Evolutionary conservation across 2,888 invertebrate genomes (phyloP), one percentile per base, ranked within the genome.

Genomic region (Falcaria lacertinaria): DNA sequence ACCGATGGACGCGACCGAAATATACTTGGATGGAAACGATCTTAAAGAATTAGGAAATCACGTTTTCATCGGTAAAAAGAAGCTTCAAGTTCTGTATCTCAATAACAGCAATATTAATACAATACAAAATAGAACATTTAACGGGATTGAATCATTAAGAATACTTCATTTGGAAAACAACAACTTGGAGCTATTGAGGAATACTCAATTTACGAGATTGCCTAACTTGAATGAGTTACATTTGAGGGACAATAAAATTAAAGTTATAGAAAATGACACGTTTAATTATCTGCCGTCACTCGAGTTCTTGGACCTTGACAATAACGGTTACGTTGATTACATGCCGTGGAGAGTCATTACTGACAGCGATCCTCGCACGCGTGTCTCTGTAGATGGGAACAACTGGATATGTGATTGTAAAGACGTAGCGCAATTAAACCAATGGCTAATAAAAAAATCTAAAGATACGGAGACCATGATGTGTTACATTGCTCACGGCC

Each of bases 1-100:
- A 67, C 96, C 96, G 48, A 96, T 96, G 95, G 96, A 96, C 83
- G 95, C 96, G 61, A 96, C 96, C 61, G 95, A 95, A 86, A 93
- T 96, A 67, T 95, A 95, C 84, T 90, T 96, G 67, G 95, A 96
- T 79, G 96, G 95, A 52, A 95, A 96, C 80, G 90, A 94, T 74
- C 90, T 96, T 52, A 93, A 93, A 57, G 93, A 94, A 68, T 91
- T 97, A 54, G 93, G 94, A 65, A 94, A 94, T 86, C 95, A 96
- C 90, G 94, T 94, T 72, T 96, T 97, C 83, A 94, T 96, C 74
- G 96, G 95, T 50, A 94, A 95, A 85, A 95, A 95, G 80, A 93
- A 94, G 77, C 87, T 96, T 54, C 93, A 94, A 83, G 92, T 93
- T 60, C 89, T 96, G 57, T 95, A 91, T 82, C 90, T 96, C 56